Base-by-base conservation (phyloP, 2,888 invertebrate species). In the Horisme vitalbata region DNA sequence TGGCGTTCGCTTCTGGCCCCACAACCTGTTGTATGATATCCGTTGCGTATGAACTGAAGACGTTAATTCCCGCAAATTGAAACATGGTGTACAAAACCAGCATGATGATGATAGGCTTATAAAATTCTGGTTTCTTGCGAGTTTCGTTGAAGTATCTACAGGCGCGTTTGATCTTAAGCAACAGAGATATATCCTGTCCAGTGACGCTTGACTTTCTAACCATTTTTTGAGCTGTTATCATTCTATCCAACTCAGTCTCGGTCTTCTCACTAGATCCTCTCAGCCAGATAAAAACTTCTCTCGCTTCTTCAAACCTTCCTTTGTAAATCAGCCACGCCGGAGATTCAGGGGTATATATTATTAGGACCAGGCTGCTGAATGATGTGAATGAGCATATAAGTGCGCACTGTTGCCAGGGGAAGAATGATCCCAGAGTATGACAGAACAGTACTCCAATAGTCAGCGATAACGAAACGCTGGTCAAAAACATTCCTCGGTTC, bases 31-130 rank as follows among this genome's bases (percentile, higher is more conserved):
- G 75, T 43, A 94, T 91, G 32, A 94, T 92, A 57, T 92, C 91
- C 15, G 93, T 92, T 0, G 94, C 91, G 56, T 94, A 94, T 0
- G 93, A 94, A 33, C 92, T 91, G 11, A 95, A 90, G 0, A 94
- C 93, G 58, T 94, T 94, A 5, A 93, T 91, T 0, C 94, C 95
- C 13, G 93, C 91, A 47, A 94, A 92, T 66, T 94, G 94, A 59
- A 93, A 92, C 65, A 92, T 91, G 0, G 91, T 88, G 57, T 94
- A 94, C 38, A 94, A 80, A 1, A 91, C 81, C 41, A 92, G 86
- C 77, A 94, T 90, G 31, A 93, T 91, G 0, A 81, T 67, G 3
- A 93, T 83, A 0, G 93, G 93, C 60, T 91, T 92, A 44, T 90
- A 81, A 64, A 93, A 93, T 59, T 91, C 90, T 0, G 91, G 90